Evolutionary conservation across 2,888 invertebrate species (phyloP), one percentile per base, ranked within the genome.

Genomic region (Alcis repandata): DNA sequence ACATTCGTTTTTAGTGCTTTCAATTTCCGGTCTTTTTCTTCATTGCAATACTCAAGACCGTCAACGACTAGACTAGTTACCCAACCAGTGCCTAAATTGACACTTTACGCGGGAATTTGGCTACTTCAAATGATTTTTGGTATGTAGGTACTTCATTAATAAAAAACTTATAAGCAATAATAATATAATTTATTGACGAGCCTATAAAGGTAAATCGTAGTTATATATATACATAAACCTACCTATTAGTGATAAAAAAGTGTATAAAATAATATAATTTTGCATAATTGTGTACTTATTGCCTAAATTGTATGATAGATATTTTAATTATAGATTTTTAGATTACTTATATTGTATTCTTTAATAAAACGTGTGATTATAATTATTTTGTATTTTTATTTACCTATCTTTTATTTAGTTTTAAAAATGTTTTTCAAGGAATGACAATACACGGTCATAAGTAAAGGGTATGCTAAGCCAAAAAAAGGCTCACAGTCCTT

Each of bases 301-400:
- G 38, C 48, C 46, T 58, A 48, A 56, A n/a, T 17, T 48, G 45
- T 20, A 22, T 20, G 51, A 49, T 46, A 52, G 45, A 52, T 40
- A 52, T 11, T 51, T 40, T 52, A 15, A 40, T 38, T 8, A 41
- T 27, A 46, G 19, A 56, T 20, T 36, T 54, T 41, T 60, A 53
- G 41, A 53, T 43, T 13, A 49, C 27, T 6, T 13, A n/a, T 53
- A 64, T 53, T 67, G 58, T 70, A 70, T 68, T 68, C 56, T 72
- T 10, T 51, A 70, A 62, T 70, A 67, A 72, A 78, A 79, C 67
- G 81, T 78, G 81, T 81, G 81, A 79, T 72, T 68, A 61, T 63
- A 61, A 36, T 19, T 36, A 36, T 38, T 8, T 11, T 45, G 62
- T 45, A 58, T 32, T 59, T 70, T 72, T 70, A 17, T 38, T 46